These are phyloP conservation scores for Rattus norvegicus DNA, from an alignment of 2,113 vertebrate genomes.

Conservation along the genomic window DNA sequence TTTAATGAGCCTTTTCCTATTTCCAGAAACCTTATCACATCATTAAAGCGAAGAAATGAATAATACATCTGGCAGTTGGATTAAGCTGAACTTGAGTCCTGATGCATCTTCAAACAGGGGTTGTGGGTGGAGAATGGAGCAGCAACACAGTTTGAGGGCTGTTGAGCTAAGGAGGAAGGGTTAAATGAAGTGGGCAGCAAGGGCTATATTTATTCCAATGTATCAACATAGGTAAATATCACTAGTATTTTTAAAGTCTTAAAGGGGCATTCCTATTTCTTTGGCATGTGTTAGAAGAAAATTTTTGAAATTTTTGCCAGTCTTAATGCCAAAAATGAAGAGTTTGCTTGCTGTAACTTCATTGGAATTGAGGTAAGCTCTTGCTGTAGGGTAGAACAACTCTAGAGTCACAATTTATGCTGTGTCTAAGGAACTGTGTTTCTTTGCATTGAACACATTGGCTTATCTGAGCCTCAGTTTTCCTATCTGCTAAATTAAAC, in stretches of 20 bases:
- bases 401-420: neutral
- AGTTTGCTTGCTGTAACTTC: neutral
- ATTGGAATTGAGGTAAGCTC: neutral
- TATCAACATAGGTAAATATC: slow-evolving; percentile 38
- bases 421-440: neutral
- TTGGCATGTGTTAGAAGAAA: neutral
- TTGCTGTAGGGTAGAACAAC: accelerated
- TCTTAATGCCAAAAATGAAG: neutral
- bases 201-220: neutral
- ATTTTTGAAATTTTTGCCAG: neutral
- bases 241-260: slow-evolving; percentile 29
- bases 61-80: slow-evolving; percentile 89
- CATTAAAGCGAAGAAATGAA: slow-evolving; percentile 89
- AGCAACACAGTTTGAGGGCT: slow-evolving; percentile 44
- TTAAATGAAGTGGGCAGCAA: slow-evolving; percentile 2
- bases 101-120: slow-evolving; percentile 82
- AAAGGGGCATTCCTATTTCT: neutral
- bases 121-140: slow-evolving; percentile 19
- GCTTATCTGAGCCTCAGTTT: neutral
- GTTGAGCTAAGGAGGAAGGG: slow-evolving; percentile 45
- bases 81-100: slow-evolving; percentile 87
- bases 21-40: slow-evolving; percentile 90
- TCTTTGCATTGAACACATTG: neutral
- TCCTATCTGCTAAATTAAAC: neutral
- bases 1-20: slow-evolving; percentile 90